Base-by-base conservation (phyloP, 2,888 invertebrate genomes). In the Lordiphosa fenestrarum region DNA sequence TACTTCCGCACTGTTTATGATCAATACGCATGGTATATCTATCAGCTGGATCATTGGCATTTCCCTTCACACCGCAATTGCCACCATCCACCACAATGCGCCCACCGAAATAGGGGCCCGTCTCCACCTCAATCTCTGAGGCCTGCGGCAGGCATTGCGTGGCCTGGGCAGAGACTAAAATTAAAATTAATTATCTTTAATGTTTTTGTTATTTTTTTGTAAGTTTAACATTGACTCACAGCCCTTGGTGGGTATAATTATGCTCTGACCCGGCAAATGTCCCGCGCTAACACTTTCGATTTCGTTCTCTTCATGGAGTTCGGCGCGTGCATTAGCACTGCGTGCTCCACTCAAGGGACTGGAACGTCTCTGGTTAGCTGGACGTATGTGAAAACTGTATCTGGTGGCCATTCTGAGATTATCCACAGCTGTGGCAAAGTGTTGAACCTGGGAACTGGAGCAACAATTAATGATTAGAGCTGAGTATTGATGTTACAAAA, bases 401-500 rank as follows among this genome's bases (percentile, higher is more conserved):
- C 94, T 94, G 46, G 95, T 95, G 48, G 95, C 94, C 95, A 95
- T 95, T 56, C 95, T 91, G 51, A 95, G 90, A 49, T 94, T 95
- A 23, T 92, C 91, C 58, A 94, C 91, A 48, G 92, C 91, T 0
- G 93, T 91, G 35, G 91, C 90, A 86, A 92, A 94, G 50, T 89
- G 88, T 41, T 89, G 90, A 35, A 86, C 69, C 40, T 89, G 86
- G 9, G 84, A 64, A 57, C 78, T 86, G 53, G 13, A 44, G 9
- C 42, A 47, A 47, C 6, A n/a, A 1, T 23, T 9, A 10, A 33
- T 35, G 15, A 15, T 15, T 15, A 15, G 15, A 15, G 15, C n/a
- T n/a, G n/a, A n/a, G n/a, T n/a, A n/a, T n/a, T n/a, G n/a, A n/a
- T 44, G 4, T 21, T 19, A 19, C 19, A 19, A 19, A 3, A 19